A percentile compares a stretch with the other conserved stretches of the same genome.
These are phyloP conservation scores for Enteromius anoplus DNA, from an alignment of 2,797 vertebrate genomes.

Conservation along the genomic window DNA sequence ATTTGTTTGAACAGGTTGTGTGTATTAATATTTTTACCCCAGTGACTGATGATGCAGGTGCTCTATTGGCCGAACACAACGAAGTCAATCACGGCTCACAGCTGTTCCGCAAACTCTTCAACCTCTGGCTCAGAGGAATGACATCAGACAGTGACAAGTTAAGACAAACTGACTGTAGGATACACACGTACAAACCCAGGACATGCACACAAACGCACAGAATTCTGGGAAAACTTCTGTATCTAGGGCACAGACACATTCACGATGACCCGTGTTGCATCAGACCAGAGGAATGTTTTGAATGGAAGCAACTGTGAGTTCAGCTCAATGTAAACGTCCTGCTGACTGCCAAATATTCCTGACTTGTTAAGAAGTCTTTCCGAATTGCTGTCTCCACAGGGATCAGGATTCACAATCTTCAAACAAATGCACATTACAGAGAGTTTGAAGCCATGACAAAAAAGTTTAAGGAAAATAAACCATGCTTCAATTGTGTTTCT, in stretches of 20 bases:
- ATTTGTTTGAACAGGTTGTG: constrained; percentile 45
- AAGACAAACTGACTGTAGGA: constrained; percentile 21
- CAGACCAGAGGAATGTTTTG: constrained; percentile 70
- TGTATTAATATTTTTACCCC: constrained; percentile 41
- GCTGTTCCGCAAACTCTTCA: constrained; percentile 32
- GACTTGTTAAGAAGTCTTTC: constrained; percentile 22
- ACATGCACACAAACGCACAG: not conserved
- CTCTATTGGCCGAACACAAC: constrained; percentile 18
- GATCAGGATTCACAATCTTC: constrained; percentile 2
- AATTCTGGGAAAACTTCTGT: constrained; percentile 8
- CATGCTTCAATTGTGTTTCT: not conserved
- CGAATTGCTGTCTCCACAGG: not conserved
- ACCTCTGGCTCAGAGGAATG: constrained; percentile 35
- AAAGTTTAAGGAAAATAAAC: not conserved
- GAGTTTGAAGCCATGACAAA: not conserved
- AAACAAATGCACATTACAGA: constrained; percentile 10
- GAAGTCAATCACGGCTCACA: constrained; percentile 33
- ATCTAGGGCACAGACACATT: constrained; percentile 10
- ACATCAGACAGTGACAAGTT: constrained; percentile 28
- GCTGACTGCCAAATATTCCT: not conserved
- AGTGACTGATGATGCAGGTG: constrained; percentile 45
- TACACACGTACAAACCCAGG: constrained; percentile 11
- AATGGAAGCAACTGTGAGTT: constrained; percentile 63
- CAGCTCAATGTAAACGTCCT: constrained; percentile 36
- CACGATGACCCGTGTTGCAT: constrained; percentile 57